Evolutionary conservation across 30 jellyfish, hydroid and myxozoan genomes (phyloP), one percentile per base, ranked within the genome.

Genomic region (Cassiopea xamachana): DNA sequence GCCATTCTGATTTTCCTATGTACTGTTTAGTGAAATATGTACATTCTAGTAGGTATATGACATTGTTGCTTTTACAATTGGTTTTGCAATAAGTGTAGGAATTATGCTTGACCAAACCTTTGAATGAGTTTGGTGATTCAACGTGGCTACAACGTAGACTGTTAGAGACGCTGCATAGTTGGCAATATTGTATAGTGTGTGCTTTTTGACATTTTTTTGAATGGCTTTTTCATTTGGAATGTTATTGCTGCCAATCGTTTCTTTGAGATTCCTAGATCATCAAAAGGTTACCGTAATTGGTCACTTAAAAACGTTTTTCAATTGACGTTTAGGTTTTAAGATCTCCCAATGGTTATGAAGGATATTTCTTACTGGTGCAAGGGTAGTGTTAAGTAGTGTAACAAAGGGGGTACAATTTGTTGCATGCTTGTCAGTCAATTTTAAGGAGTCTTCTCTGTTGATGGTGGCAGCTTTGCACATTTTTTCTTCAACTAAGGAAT

Each of bases 201-300:
- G 64, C 12, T 55, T 55, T 55, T 27, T 27, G 39, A 3, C 12
- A 55, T 55, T 55, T 55, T 55, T 55, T 55, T 10, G 76, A 7
- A 44, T 44, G 61, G 39, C 82, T 47, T 73, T 73, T 55, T 12
- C 6, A 7, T 12, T 73, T 17, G 39, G n/a, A 73, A 73, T 73
- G 59, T 73, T 73, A 59, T 73, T 73, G 82, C 82, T 73, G 4
- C 82, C 82, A 13, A 73, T 47, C 82, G 7, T 73, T 73, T 16
- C 82, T 0, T 44, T 73, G 39, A 73, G 82, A 47, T 1, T 73
- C 82, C 14, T 73, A 13, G 59, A 59, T 44, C 82, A 10, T 39
- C 82, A 7, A 27, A 2, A 73, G 59, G 59, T 47, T 12, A 73
- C 60, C 82, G 39, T 73, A 12, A 55, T 59, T 4, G 59, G 55